Base-by-base conservation (phyloP, 2,888 invertebrate species). In the Harpagoxenus sublaevis region DNA sequence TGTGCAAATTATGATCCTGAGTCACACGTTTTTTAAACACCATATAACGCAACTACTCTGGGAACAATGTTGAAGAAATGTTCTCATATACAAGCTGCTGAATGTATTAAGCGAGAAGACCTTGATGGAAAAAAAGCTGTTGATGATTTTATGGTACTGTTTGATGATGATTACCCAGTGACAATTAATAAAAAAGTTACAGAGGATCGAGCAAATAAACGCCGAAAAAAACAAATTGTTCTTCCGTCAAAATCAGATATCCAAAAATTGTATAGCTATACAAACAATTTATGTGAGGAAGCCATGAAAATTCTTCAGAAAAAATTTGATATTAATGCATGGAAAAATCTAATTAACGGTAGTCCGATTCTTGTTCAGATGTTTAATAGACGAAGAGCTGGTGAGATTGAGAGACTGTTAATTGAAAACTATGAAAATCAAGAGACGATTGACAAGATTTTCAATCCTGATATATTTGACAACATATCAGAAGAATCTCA, bases 381-480 rank as follows among this genome's bases (percentile, higher is more conserved):
- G 31, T 89, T 89, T 57, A 87, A 89, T 66, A 77, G 88, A 8
- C 45, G 60, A 60, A 31, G 89, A 82, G 82, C 88, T 1, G 87
- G 86, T 12, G 89, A 89, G 74, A 86, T 85, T 23, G 88, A 88
- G 51, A 71, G 88, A 68, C 60, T 89, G 6, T n/a, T 77, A 0
- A 28, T 85, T 39, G 68, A 48, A 35, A 74, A 86, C 35, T 89
- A 81, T 53, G 15, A 87, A 31, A 84, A 84, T 35, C 65, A 79
- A 83, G 85, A 85, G 39, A 63, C 74, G 23, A 18, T 89, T 23
- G 84, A 87, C n/a, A 65, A 82, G 23, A 77, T 63, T 68, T 57
- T 89, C 2, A 71, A 89, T 79, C 39, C 35, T 57, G 85, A 89
- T 66, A 28, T 87, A 18, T 87, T 85, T 55, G 10, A 63, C 1